Conservation (phyloP, 1,140 invertebrate species). For the Acromyrmex echinatior region DNA sequence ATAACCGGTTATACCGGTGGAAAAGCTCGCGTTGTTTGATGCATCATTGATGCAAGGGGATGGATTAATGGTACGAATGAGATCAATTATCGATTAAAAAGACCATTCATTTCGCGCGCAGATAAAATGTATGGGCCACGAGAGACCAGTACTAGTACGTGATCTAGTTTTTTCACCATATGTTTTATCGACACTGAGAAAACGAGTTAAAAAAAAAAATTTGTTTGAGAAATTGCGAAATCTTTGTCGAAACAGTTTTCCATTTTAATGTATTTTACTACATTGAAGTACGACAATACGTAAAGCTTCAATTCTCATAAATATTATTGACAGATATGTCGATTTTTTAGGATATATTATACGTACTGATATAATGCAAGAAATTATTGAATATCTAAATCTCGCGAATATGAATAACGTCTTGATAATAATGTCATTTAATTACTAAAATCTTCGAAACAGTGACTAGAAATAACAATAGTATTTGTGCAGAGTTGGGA, state of each 20-base stretch:
- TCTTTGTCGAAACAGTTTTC: not conserved
- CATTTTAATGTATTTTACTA: not conserved
- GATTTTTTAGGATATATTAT: not conserved
- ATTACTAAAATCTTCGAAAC: not conserved
- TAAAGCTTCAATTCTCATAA: not conserved
- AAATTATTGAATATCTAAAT: not conserved
- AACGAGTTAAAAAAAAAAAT: not conserved
- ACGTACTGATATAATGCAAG: not conserved
- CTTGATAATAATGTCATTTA: not conserved
- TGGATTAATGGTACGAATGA: not conserved
- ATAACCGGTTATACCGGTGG: not conserved
- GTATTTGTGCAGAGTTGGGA: not conserved
- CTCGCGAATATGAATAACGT: not conserved
- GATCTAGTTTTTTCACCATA: conserved; percentile 9
- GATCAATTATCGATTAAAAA: conserved; percentile 20
- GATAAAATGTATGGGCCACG: conserved; percentile 17
- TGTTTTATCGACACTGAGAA: not conserved
- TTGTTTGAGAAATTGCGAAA: not conserved
- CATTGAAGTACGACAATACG: not conserved
- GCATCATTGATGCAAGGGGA: conserved; percentile 6
- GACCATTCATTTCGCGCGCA: conserved; percentile 32
- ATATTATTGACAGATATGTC: not conserved
- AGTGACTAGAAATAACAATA: not conserved
- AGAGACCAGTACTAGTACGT: conserved; percentile 5
- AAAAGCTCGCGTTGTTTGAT: conserved; percentile 2